A percentile compares a stretch with the other conserved stretches of the same genome.
phyloP scores from a whole-genome alignment of 2,797 vertebrate species.

The Scyliorhinus canicula region DNA sequence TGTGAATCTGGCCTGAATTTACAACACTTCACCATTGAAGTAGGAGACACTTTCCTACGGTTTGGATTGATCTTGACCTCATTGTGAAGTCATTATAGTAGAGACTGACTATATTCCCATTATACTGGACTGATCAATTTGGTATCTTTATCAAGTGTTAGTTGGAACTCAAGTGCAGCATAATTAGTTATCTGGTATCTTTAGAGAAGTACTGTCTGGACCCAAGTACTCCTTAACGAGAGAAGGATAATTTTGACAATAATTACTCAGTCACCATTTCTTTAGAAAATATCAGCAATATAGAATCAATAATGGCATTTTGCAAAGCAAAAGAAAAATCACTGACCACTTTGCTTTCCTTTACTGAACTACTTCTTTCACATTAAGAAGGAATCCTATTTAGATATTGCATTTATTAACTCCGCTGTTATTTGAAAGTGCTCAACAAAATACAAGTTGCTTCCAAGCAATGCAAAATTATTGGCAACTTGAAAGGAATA shows the following conservation, averaged over 20 bases:
- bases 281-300: neutral
- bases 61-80: neutral
- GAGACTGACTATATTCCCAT: neutral
- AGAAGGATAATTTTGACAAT: neutral
- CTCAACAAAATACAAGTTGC: neutral
- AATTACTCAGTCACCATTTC: neutral
- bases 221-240: neutral
- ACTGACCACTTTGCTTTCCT: neutral
- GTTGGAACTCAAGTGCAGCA: neutral
- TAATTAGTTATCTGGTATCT: neutral
- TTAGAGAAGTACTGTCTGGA: neutral
- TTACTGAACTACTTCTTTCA: neutral
- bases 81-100: neutral
- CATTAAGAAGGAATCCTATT: neutral
- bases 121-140: neutral
- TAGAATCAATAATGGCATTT: neutral
- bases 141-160: neutral
- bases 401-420: neutral
- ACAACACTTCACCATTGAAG: no score
- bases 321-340: neutral
- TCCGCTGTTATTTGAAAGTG: neutral
- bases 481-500: neutral
- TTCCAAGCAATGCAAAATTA: neutral
- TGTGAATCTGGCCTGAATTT: neutral
- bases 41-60: neutral